Percentiles rank a stretch among this genome's conserved stretches.
phyloP scores from a whole-genome alignment of 1,140 invertebrate species.

The Trachymyrmex cornetzi region DNA sequence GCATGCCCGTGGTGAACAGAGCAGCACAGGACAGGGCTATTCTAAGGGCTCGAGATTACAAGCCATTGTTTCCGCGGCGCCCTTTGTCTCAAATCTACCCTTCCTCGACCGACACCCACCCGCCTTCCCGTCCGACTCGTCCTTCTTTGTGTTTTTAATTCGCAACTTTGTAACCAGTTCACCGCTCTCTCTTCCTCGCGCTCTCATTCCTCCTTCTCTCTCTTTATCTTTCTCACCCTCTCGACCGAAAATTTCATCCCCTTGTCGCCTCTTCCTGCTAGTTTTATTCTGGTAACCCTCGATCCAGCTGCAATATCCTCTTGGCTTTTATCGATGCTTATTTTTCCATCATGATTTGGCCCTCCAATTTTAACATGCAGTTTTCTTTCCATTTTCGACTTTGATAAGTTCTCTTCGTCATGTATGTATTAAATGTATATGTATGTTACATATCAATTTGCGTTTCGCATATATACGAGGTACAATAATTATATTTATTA shows the following conservation, averaged over 20 bases:
- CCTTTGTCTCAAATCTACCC: conserved; percentile 84
- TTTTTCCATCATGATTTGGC: conserved; percentile 65
- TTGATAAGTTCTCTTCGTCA: neutral
- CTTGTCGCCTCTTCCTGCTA: conserved; percentile 39
- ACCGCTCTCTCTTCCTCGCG: conserved; percentile 40
- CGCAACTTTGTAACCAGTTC: conserved; percentile 83
- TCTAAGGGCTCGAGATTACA: conserved; percentile 86
- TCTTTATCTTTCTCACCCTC: conserved; percentile 15
- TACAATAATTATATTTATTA: conserved; percentile 11
- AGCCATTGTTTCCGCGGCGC: conserved; percentile 84
- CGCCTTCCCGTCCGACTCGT: conserved; percentile 71
- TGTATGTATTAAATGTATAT: neutral
- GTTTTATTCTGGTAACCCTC: conserved; percentile 55
- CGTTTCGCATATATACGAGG: neutral
- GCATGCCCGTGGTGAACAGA: conserved; percentile 67
- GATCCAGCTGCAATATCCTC: conserved; percentile 64
- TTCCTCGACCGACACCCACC: conserved; percentile 67
- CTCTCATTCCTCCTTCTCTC: neutral
- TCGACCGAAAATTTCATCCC: conserved; percentile 40
- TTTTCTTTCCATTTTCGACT: conserved; percentile 28
- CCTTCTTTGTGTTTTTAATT: conserved; percentile 85
- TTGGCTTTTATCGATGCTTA: conserved; percentile 76
- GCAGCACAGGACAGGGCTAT: conserved; percentile 79
- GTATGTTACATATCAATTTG: neutral
- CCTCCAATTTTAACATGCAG: conserved; percentile 33